phyloP scores from a whole-genome alignment of 2,113 vertebrate genomes.

The Brachypodius melanocephalos region DNA sequence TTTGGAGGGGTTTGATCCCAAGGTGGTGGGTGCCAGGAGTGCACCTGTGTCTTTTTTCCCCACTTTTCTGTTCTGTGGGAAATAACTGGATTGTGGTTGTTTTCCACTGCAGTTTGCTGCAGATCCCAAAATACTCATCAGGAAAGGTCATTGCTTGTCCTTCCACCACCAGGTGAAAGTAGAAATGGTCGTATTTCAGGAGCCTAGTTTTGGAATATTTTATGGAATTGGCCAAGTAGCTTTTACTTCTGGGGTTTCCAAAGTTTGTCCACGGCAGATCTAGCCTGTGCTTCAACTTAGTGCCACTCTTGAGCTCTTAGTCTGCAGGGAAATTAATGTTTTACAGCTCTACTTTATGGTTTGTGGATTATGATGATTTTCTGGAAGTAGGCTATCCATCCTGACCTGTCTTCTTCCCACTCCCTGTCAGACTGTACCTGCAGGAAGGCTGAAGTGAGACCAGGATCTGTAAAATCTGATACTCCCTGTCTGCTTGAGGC shows the following conservation, averaged over 20 bases:
- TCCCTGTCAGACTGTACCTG: conserved; percentile 81
- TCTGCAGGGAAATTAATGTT: rapidly evolving
- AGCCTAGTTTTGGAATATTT: background rate
- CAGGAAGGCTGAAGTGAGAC: conserved; percentile 91
- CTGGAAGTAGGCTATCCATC: rapidly evolving
- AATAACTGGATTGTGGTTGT: background rate
- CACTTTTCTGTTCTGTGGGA: background rate
- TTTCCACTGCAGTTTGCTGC: conserved; percentile 82
- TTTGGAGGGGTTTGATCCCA: background rate
- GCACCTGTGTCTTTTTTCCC: background rate
- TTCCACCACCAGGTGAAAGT: conserved; percentile 87
- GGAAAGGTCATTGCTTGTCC: conserved; percentile 89
- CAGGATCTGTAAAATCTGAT: conserved; percentile 93
- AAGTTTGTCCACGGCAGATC: background rate
- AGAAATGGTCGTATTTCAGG: background rate
- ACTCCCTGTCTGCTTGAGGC: conserved; percentile 92
- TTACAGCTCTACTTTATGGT: background rate
- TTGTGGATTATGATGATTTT: too few species aligned
- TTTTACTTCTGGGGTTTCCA: background rate
- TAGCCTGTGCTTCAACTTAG: too few species aligned
- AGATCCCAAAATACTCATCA: conserved; percentile 92
- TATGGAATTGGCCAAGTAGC: background rate
- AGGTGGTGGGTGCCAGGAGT: background rate
- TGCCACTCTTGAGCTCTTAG: background rate
- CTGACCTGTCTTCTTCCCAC: background rate